A percentile compares a stretch with the other conserved stretches of the same genome.
Conservation (phyloP, 2,888 invertebrate species). For the Tiliacea citrago region DNA sequence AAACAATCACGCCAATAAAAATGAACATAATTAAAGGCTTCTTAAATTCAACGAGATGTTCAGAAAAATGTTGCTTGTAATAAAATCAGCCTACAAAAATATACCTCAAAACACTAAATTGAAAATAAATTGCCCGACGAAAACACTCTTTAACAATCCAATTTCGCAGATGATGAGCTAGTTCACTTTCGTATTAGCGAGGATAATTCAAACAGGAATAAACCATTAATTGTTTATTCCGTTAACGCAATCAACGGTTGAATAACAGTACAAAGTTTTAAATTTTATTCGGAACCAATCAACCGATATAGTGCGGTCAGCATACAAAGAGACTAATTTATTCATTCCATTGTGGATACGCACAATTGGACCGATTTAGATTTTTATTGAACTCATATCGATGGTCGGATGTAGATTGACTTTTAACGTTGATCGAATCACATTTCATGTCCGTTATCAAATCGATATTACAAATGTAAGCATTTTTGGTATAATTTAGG, state of each 20-base stretch:
- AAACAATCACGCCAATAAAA: slow-evolving; percentile 11
- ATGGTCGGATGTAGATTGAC: slow-evolving; percentile 7
- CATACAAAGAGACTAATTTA: slow-evolving; percentile 67
- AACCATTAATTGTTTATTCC: slow-evolving; percentile 46
- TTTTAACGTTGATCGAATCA: slow-evolving; percentile 22
- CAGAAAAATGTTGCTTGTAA: not conserved
- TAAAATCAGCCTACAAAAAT: slow-evolving; percentile 16
- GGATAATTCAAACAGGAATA: slow-evolving; percentile 43
- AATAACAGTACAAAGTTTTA: slow-evolving; percentile 64
- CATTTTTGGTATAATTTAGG: too few species aligned
- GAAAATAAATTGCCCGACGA: slow-evolving; percentile 18
- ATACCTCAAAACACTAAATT: slow-evolving; percentile 9
- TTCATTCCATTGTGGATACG: slow-evolving; percentile 60
- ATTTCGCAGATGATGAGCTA: slow-evolving; percentile 19
- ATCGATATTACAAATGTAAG: slow-evolving; percentile 3
- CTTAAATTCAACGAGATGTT: not conserved
- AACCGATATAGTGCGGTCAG: slow-evolving; percentile 67
- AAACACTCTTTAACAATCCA: slow-evolving; percentile 23
- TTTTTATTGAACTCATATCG: slow-evolving; percentile 35
- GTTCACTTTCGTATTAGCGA: slow-evolving; percentile 35
- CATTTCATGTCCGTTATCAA: slow-evolving; percentile 9
- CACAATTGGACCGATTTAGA: slow-evolving; percentile 54
- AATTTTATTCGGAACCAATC: slow-evolving; percentile 71
- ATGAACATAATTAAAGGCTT: not conserved
- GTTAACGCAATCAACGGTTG: slow-evolving; percentile 41